Conservation (phyloP, 2,797 vertebrate genomes). For the Danio kyathit region DNA sequence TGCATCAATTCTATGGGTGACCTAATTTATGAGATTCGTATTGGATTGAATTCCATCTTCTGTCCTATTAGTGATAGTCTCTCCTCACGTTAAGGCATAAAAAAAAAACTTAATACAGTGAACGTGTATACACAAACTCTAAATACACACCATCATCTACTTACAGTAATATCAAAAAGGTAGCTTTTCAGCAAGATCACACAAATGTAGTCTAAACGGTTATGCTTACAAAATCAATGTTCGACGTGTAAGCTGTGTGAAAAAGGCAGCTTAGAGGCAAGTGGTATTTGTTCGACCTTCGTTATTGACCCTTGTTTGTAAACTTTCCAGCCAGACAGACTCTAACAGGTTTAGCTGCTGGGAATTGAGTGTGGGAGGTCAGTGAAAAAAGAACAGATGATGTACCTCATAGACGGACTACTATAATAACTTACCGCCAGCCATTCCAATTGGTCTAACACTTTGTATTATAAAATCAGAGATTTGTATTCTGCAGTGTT, state of each 20-base stretch:
- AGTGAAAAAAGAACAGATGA: conserved; percentile 18
- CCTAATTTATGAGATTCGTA: too few species aligned
- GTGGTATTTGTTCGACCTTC: conserved; percentile 29
- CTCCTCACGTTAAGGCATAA: too few species aligned
- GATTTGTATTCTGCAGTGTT: neutral
- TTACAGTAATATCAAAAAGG: conserved; percentile 9
- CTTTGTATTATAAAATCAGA: conserved; percentile 14
- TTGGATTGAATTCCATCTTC: too few species aligned
- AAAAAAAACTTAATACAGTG: too few species aligned
- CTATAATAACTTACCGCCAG: conserved; percentile 33
- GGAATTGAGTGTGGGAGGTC: conserved; percentile 30
- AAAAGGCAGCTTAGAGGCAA: conserved; percentile 40
- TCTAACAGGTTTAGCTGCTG: conserved; percentile 42
- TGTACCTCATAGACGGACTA: conserved; percentile 27
- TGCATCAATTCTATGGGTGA: too few species aligned
- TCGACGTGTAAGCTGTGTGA: conserved; percentile 27
- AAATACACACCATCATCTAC: conserved; percentile 10
- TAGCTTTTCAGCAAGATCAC: conserved; percentile 31
- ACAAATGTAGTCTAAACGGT: neutral
- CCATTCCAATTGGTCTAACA: conserved; percentile 17
- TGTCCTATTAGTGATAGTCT: too few species aligned
- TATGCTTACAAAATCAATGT: conserved; percentile 53
- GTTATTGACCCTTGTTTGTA: conserved; percentile 34
- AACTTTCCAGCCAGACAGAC: conserved; percentile 41
- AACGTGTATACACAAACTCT: neutral